These are phyloP conservation scores for Baryphthengus martii DNA, from an alignment of 2,113 vertebrate species.

Conservation along the genomic window DNA sequence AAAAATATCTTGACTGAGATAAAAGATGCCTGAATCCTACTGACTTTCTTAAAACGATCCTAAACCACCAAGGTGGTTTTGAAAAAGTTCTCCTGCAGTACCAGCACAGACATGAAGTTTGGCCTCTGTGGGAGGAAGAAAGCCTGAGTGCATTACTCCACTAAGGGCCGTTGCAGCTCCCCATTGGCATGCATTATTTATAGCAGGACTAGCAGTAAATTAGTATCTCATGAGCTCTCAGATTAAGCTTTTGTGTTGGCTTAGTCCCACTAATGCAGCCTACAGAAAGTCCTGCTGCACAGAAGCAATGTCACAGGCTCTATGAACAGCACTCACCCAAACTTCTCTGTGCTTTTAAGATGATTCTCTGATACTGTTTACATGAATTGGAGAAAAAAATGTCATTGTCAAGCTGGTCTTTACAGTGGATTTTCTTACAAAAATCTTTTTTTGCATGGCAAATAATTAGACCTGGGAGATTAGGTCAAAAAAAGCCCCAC, in stretches of 20 bases:
- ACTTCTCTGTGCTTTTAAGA: background rate
- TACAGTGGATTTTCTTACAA: background rate
- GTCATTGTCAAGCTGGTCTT: background rate
- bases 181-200: slow-evolving; percentile 62
- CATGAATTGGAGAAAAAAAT: background rate
- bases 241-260: background rate
- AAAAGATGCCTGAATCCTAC: background rate
- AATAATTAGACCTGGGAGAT: background rate
- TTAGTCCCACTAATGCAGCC: background rate
- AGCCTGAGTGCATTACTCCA: slow-evolving; percentile 36
- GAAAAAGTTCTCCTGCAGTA: background rate
- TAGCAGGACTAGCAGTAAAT: slow-evolving; percentile 45
- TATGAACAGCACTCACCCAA: background rate
- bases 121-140: slow-evolving; percentile 9
- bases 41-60: background rate
- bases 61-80: background rate
- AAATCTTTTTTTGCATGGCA: background rate
- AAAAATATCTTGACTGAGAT: background rate
- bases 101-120: background rate
- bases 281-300: background rate
- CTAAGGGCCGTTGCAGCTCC: slow-evolving; percentile 8
- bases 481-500: background rate
- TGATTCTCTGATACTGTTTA: background rate
- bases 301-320: background rate
- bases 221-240: slow-evolving; percentile 37